Conservation (phyloP, 2,888 invertebrate genomes). For the Parelbella ahira region DNA sequence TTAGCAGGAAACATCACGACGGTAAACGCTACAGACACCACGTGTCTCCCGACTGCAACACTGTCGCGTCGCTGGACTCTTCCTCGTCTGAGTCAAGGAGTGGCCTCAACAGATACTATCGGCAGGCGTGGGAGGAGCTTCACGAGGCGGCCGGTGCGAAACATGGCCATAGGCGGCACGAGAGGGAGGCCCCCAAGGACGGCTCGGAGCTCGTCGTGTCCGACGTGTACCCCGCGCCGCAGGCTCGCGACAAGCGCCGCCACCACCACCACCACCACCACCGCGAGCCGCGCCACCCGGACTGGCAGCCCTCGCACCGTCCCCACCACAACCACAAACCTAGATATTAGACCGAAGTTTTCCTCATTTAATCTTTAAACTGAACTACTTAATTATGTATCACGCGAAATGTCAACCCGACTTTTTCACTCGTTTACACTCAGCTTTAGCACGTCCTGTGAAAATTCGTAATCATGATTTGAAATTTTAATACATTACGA, state of each 20-base stretch:
- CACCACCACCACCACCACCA: slow-evolving; percentile 89
- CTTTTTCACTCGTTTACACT: too few species aligned
- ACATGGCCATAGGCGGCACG: slow-evolving; percentile 56
- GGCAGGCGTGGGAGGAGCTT: slow-evolving; percentile 96
- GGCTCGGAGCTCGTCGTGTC: slow-evolving; percentile 89
- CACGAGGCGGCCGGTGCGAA: slow-evolving; percentile 88
- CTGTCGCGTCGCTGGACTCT: slow-evolving; percentile 93
- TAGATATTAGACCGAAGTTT: slow-evolving; percentile 50
- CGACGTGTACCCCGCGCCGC: slow-evolving; percentile 78
- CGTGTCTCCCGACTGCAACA: slow-evolving; percentile 94
- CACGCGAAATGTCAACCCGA: too few species aligned
- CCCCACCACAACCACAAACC: slow-evolving; percentile 78
- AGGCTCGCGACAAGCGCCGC: slow-evolving; percentile 80
- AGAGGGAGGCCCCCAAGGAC: slow-evolving; percentile 82
- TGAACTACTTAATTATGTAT: too few species aligned
- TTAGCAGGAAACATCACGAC: slow-evolving; percentile 80
- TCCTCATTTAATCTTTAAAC: too few species aligned
- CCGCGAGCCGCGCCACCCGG: slow-evolving; percentile 76
- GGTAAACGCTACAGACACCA: slow-evolving; percentile 94
- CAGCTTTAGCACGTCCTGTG: too few species aligned
- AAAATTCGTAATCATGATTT: too few species aligned
- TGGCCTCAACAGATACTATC: slow-evolving; percentile 92
- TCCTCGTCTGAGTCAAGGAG: slow-evolving; percentile 92
- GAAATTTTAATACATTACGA: too few species aligned
- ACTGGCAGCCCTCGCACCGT: slow-evolving; percentile 79